Conservation (phyloP, 2,797 vertebrate species). For the Nasua narica region DNA sequence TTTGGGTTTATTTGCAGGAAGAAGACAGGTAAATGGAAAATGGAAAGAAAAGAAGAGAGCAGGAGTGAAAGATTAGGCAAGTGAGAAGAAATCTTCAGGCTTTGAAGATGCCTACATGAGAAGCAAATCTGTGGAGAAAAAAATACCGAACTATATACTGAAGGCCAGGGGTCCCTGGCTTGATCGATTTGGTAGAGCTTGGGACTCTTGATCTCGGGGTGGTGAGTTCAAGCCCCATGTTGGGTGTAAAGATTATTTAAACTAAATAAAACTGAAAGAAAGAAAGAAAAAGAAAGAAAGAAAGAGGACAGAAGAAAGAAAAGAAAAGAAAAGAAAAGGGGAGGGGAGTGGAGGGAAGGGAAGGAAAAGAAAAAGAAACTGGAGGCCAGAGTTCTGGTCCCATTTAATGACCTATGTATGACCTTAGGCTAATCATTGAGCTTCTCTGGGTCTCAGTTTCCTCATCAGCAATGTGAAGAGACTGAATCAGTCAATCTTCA, state of each 20-base stretch:
- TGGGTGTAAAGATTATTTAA: background rate
- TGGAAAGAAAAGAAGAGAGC: background rate
- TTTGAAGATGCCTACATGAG: background rate
- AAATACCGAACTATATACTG: background rate
- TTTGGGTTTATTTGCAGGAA: background rate
- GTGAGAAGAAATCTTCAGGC: background rate
- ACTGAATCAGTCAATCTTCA: background rate
- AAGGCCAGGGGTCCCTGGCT: background rate
- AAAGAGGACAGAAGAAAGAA: too few species aligned
- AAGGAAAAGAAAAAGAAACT: background rate
- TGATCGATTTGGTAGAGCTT: background rate
- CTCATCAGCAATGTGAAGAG: conserved; percentile 1
- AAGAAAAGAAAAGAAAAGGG: too few species aligned
- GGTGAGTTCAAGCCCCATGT: background rate
- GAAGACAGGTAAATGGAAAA: background rate
- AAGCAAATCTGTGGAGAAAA: conserved; percentile 1
- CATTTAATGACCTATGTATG: background rate
- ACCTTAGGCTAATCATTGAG: background rate
- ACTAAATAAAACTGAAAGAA: background rate
- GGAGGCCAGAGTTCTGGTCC: background rate
- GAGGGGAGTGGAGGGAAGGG: too few species aligned
- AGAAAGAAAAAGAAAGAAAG: background rate
- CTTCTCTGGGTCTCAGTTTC: conserved; percentile 9
- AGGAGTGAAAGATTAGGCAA: background rate
- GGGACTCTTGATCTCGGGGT: background rate